phyloP scores from a whole-genome alignment of 2,113 vertebrate species.

The Rana temporaria region DNA sequence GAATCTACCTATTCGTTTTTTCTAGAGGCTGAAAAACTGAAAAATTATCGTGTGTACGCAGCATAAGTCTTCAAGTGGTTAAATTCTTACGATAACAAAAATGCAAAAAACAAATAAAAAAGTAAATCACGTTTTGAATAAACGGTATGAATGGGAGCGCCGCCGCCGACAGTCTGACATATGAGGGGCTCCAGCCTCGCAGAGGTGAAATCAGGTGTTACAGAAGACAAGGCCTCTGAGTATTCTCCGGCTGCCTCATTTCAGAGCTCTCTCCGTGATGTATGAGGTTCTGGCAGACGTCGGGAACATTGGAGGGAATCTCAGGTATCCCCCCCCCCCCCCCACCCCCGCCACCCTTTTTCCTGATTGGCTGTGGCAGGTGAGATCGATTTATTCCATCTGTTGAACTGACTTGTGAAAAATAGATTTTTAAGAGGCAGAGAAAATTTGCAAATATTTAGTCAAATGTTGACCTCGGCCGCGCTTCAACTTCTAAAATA shows the following conservation, averaged over 20 bases:
- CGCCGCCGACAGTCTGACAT: constrained; percentile 89
- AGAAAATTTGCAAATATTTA: constrained; percentile 57
- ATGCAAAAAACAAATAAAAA: no score
- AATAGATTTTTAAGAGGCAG: constrained; percentile 60
- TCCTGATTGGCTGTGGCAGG: constrained; percentile 60
- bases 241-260: constrained; percentile 80
- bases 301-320: constrained; percentile 61
- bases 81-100: no score
- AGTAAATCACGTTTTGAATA: constrained; percentile 3
- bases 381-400: constrained; percentile 71
- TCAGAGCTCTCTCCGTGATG: constrained; percentile 76
- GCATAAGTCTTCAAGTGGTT: no score
- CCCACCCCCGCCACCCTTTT: constrained; percentile 52
- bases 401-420: constrained; percentile 60
- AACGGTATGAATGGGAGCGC: constrained; percentile 67
- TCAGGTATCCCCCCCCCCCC: constrained; percentile 64
- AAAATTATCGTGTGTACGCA: no score
- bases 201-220: constrained; percentile 63
- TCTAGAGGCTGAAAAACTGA: no score
- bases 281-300: constrained; percentile 74
- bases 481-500: constrained; percentile 2
- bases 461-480: constrained; percentile 26
- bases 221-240: constrained; percentile 71
- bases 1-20: no score
- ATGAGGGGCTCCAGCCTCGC: constrained; percentile 78